These are phyloP conservation scores for Odontocerum albicorne DNA, from an alignment of 2,888 invertebrate species.

Conservation along the genomic window DNA sequence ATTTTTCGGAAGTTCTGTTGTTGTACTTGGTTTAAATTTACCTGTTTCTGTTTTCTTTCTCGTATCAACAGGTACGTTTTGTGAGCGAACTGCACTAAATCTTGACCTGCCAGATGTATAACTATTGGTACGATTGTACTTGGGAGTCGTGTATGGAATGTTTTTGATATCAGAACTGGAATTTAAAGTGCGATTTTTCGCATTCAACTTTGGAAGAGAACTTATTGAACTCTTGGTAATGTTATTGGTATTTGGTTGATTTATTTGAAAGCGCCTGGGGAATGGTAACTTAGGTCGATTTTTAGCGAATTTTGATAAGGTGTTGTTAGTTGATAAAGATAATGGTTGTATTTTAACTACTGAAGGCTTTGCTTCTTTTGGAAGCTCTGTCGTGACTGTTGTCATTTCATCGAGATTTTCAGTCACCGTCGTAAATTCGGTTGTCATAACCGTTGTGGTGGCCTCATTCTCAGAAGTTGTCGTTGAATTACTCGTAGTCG, in stretches of 20 bases:
- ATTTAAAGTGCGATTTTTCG: constrained; percentile 41
- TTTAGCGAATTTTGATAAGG: constrained; percentile 40
- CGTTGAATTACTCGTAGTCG: constrained; percentile 38
- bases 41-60: constrained; percentile 41
- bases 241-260: constrained; percentile 47
- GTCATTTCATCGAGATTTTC: constrained; percentile 11
- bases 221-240: constrained; percentile 42
- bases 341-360: constrained; percentile 22
- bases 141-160: constrained; percentile 32
- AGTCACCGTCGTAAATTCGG: constrained; percentile 28
- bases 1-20: constrained; percentile 48
- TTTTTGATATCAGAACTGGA: constrained; percentile 16
- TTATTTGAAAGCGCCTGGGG: constrained; percentile 48
- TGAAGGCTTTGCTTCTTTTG: constrained; percentile 15
- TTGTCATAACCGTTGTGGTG: constrained; percentile 15
- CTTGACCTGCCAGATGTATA: constrained; percentile 45
- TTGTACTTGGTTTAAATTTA: constrained; percentile 44
- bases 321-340: constrained; percentile 23
- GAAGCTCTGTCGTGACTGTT: constrained; percentile 42
- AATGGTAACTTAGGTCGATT: constrained; percentile 49
- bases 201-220: constrained; percentile 41
- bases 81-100: constrained; percentile 46
- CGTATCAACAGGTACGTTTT: constrained; percentile 52
- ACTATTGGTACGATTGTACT: constrained; percentile 33
- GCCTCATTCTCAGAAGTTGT: constrained; percentile 39